phyloP scores from a whole-genome alignment of 2,888 invertebrate genomes.

The Cosmorhoe ocellata region DNA sequence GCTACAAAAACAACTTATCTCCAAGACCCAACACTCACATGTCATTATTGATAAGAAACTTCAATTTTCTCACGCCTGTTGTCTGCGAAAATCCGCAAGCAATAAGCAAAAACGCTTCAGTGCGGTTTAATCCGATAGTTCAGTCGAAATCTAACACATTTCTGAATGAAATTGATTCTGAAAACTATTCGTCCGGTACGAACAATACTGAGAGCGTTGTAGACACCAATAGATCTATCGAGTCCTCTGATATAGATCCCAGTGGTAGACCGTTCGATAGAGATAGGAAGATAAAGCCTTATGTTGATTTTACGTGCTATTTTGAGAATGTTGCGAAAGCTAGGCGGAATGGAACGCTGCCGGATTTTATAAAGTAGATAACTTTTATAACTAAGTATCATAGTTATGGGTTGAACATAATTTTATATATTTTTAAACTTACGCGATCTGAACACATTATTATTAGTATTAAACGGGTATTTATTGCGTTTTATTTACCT shows the following conservation, averaged over 20 bases:
- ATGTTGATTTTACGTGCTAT: conserved; percentile 93
- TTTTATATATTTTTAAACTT: no score
- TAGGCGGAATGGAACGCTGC: conserved; percentile 84
- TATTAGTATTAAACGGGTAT: no score
- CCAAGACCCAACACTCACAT: conserved; percentile 90
- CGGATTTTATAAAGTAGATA: conserved; percentile 77
- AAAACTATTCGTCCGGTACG: conserved; percentile 61
- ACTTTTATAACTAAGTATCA: no score
- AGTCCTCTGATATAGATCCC: conserved; percentile 71
- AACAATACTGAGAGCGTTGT: conserved; percentile 58
- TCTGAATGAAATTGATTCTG: conserved; percentile 70
- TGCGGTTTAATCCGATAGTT: conserved; percentile 85
- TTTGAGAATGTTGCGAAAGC: conserved; percentile 87
- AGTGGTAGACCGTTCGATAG: conserved; percentile 75
- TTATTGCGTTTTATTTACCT: no score
- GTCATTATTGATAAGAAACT: conserved; percentile 92
- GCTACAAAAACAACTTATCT: conserved; percentile 80
- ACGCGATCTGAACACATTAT: no score
- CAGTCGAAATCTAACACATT: conserved; percentile 76
- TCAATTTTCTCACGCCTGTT: conserved; percentile 88
- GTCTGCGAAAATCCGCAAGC: conserved; percentile 38
- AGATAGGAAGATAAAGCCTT: conserved; percentile 88
- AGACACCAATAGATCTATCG: conserved; percentile 68
- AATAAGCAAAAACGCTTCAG: conserved; percentile 77
- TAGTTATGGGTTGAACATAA: no score